Evolutionary conservation across 1,140 invertebrate genomes (phyloP).

Genomic region (Habropoda laboriosa): DNA sequence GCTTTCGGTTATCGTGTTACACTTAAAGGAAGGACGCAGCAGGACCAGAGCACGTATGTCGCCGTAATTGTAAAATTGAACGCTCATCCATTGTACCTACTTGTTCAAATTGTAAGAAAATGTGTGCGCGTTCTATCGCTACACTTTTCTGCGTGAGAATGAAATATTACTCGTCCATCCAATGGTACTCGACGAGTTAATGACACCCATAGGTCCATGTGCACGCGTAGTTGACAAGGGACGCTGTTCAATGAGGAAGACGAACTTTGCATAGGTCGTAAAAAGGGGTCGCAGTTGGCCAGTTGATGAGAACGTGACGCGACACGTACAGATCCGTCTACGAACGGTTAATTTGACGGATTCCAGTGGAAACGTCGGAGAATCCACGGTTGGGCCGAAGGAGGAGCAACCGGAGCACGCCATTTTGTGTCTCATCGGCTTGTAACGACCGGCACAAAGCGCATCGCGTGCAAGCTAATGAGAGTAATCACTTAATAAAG

Average conservation of each 20-base stretch:
- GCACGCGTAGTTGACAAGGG: constrained; percentile 1
- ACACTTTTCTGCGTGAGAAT: too few species aligned
- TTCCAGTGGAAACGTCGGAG: neutral
- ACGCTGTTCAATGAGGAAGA: constrained; percentile 42
- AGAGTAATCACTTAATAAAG: constrained; percentile 82
- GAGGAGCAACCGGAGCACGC: constrained; percentile 23
- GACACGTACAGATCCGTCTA: neutral
- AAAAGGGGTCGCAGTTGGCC: constrained; percentile 27
- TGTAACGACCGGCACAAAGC: constrained; percentile 68
- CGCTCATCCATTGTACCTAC: too few species aligned
- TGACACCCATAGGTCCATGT: constrained; percentile 18
- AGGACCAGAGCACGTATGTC: too few species aligned
- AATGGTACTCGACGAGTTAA: too few species aligned
- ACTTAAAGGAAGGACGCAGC: too few species aligned
- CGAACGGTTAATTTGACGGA: neutral
- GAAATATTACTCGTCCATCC: too few species aligned
- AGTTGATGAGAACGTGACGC: constrained; percentile 25
- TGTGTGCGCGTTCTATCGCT: too few species aligned
- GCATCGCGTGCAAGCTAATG: constrained; percentile 80
- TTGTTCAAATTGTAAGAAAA: too few species aligned
- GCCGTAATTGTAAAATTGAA: too few species aligned
- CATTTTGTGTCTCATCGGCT: constrained; percentile 67
- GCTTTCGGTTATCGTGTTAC: too few species aligned
- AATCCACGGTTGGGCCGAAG: neutral
- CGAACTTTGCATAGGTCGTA: constrained; percentile 54